phyloP scores from a whole-genome alignment of 1,140 invertebrate genomes.

The Orussus abietinus region DNA sequence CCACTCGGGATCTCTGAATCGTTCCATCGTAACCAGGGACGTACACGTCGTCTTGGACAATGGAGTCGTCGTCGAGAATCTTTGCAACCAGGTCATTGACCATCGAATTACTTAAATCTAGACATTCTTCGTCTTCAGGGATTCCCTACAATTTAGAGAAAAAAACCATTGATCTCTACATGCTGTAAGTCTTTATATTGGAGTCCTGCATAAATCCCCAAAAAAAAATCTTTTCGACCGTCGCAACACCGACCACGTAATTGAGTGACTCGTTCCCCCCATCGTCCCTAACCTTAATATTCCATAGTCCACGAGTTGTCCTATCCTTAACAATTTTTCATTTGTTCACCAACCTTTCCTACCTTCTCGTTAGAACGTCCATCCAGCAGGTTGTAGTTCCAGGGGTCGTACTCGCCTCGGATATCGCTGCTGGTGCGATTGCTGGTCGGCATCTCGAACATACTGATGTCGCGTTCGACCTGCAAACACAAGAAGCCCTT shows the following conservation, averaged over 20 bases:
- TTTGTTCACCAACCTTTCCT: constrained; percentile 17
- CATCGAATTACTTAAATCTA: constrained; percentile 59
- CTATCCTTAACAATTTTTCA: too few relatives aligned
- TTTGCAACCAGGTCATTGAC: constrained; percentile 63
- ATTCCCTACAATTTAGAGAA: constrained; percentile 35
- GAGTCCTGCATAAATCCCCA: background rate
- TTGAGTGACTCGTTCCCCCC: too few relatives aligned
- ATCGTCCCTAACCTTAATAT: too few relatives aligned
- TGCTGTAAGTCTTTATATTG: constrained; percentile 3
- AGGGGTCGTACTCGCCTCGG: constrained; percentile 39
- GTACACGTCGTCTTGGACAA: constrained; percentile 46
- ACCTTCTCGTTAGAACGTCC: constrained; percentile 39
- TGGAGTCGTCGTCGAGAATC: constrained; percentile 59
- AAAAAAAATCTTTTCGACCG: background rate
- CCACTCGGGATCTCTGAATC: constrained; percentile 18
- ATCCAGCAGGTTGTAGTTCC: constrained; percentile 42
- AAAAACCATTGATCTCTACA: constrained; percentile 5
- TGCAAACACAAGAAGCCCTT: constrained; percentile 20
- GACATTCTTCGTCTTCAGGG: constrained; percentile 54
- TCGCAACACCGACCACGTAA: background rate
- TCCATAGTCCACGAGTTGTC: too few relatives aligned
- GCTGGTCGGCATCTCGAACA: constrained; percentile 41
- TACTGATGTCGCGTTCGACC: constrained; percentile 39
- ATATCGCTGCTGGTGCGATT: constrained; percentile 34
- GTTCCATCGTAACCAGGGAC: constrained; percentile 37